These are phyloP conservation scores for Gastrophryne carolinensis DNA, from an alignment of 2,797 vertebrate genomes.

Conservation along the genomic window DNA sequence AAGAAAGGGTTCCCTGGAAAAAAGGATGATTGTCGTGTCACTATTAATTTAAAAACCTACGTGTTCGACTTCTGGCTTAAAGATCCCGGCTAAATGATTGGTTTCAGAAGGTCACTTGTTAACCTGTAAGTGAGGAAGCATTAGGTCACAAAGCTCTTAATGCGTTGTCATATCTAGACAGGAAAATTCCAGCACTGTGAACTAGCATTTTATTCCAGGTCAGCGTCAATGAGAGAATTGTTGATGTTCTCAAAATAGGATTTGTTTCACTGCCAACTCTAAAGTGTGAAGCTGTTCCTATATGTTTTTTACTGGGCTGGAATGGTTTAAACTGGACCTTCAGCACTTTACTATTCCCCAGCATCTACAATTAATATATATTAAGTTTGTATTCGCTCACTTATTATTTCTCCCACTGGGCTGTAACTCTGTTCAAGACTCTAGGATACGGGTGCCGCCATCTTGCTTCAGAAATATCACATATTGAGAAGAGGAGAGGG, in stretches of 20 bases:
- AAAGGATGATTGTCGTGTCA: neutral
- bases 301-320: too few relatives aligned
- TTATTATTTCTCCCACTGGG: too few relatives aligned
- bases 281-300: neutral
- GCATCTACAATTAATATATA: too few relatives aligned
- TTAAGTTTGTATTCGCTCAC: too few relatives aligned
- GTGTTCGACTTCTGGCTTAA: neutral
- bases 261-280: neutral
- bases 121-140: conserved; percentile 9
- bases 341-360: too few relatives aligned
- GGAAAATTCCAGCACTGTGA: neutral
- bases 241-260: neutral
- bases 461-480: too few relatives aligned
- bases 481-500: too few relatives aligned
- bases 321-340: too few relatives aligned
- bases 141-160: neutral
- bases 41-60: neutral
- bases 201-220: neutral
- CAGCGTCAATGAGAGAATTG: neutral
- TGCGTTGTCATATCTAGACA: neutral
- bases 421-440: too few relatives aligned
- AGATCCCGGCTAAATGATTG: neutral
- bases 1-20: neutral
- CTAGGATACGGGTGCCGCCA: too few relatives aligned
- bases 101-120: conserved; percentile 5